Evolutionary conservation across 1,140 invertebrate species (phyloP).

Genomic region (Drosophila triauraria): DNA sequence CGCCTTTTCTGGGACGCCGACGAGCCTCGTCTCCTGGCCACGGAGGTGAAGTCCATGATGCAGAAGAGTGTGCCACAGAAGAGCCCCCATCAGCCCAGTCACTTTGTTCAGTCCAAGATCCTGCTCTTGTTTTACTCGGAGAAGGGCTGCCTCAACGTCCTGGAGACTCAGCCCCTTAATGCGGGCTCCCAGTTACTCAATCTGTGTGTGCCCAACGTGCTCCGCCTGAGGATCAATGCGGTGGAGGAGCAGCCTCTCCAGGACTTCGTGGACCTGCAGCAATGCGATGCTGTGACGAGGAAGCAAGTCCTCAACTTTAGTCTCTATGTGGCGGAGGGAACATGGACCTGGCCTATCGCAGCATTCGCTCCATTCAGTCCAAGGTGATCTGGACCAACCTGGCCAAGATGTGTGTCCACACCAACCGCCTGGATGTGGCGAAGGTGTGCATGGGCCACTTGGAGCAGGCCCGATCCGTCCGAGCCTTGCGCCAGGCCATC

Average conservation of each 20-base stretch:
- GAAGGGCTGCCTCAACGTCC: conserved; percentile 58
- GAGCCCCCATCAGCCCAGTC: conserved; percentile 36
- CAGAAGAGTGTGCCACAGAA: conserved; percentile 34
- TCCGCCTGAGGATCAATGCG: conserved; percentile 85
- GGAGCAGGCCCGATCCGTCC: conserved; percentile 95
- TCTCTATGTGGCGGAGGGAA: conserved; percentile 92
- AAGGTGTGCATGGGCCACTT: conserved; percentile 97
- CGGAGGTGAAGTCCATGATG: conserved; percentile 87
- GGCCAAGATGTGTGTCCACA: conserved; percentile 98
- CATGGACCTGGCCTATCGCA: conserved; percentile 97
- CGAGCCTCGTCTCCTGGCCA: conserved; percentile 90
- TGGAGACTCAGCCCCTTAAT: conserved; percentile 57
- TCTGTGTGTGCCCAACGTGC: conserved; percentile 89
- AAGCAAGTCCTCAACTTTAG: conserved; percentile 97
- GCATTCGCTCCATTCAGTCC: conserved; percentile 94
- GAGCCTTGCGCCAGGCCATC: conserved; percentile 92
- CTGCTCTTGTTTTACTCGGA: conserved; percentile 77
- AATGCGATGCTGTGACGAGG: conserved; percentile 90
- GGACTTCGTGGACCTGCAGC: conserved; percentile 95
- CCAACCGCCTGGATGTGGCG: conserved; percentile 96
- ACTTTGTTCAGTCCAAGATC: conserved; percentile 68
- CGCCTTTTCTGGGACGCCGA: conserved; percentile 90
- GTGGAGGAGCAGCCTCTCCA: conserved; percentile 91
- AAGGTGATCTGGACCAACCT: conserved; percentile 97
- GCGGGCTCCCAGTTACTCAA: conserved; percentile 86